phyloP scores from a whole-genome alignment of 1,140 invertebrate species.

The Drosophila micromelanica region DNA sequence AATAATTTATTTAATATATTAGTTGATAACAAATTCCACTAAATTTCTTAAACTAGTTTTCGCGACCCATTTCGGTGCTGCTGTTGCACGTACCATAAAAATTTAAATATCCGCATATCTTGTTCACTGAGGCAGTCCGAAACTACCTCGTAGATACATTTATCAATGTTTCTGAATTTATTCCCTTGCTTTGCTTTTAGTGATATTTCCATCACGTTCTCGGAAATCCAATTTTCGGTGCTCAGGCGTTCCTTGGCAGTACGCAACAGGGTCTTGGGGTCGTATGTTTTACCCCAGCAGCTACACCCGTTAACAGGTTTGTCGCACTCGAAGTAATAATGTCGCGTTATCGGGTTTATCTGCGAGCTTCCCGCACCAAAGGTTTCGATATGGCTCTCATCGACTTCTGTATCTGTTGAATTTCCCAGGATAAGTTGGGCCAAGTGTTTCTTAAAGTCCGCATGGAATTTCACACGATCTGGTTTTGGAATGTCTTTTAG shows the following conservation, averaged over 20 bases:
- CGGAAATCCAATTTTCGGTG: constrained; percentile 7
- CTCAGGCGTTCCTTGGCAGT: neutral
- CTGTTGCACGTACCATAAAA: neutral
- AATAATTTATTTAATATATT: no score
- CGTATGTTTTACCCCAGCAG: neutral
- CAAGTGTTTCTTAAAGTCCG: neutral
- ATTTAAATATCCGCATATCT: neutral
- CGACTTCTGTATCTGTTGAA: neutral
- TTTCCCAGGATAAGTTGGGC: neutral
- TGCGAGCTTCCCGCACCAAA: neutral
- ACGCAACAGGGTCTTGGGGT: neutral
- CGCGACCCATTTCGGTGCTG: neutral
- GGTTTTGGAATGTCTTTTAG: neutral
- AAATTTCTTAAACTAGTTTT: no score
- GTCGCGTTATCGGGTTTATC: neutral
- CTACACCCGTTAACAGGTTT: neutral
- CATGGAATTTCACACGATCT: neutral
- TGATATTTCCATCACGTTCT: neutral
- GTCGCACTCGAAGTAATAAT: neutral
- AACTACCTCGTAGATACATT: neutral
- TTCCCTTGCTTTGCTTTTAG: neutral
- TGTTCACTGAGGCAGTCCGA: neutral
- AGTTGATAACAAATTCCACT: no score
- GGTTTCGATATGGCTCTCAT: neutral
- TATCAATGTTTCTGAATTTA: neutral